These are phyloP conservation scores for Masnerella sp. DNA, from an alignment of 2,888 invertebrate genomes.

Conservation along the genomic window DNA sequence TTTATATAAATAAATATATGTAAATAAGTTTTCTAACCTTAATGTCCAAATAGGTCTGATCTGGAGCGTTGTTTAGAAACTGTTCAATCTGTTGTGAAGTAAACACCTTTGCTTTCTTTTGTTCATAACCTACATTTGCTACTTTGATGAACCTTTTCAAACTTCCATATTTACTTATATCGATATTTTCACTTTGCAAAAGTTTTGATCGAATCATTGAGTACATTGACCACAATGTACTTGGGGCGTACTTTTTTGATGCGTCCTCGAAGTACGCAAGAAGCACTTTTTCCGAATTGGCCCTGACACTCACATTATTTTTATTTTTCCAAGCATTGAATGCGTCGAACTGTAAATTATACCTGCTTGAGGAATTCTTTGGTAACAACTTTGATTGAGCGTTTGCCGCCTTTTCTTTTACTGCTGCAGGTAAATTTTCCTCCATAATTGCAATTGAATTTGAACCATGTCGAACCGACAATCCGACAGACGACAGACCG, in stretches of 20 bases:
- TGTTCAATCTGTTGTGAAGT: slow-evolving; percentile 13
- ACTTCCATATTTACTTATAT: slow-evolving; percentile 14
- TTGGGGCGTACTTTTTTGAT: slow-evolving; percentile 16
- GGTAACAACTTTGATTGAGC: no score
- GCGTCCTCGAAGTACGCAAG: slow-evolving; percentile 4
- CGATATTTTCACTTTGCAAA: slow-evolving; percentile 16
- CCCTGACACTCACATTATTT: not conserved
- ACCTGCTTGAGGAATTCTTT: no score
- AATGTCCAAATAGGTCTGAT: slow-evolving; percentile 36
- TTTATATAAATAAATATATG: no score
- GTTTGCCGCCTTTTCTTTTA: no score
- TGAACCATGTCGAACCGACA: no score
- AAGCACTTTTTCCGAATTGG: not conserved
- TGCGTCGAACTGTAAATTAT: not conserved
- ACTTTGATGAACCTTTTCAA: slow-evolving; percentile 21
- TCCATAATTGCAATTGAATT: no score
- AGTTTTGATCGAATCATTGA: slow-evolving; percentile 23
- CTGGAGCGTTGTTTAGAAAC: slow-evolving; percentile 32
- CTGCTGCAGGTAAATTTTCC: no score
- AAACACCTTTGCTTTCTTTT: slow-evolving; percentile 40
- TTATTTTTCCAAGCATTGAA: slow-evolving; percentile 14
- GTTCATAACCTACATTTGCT: slow-evolving; percentile 14
- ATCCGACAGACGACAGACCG: no score
- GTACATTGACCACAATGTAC: slow-evolving; percentile 28
- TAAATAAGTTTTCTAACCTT: slow-evolving; percentile 34